phyloP scores from a whole-genome alignment of 2,113 vertebrate genomes.

The Propithecus coquereli region DNA sequence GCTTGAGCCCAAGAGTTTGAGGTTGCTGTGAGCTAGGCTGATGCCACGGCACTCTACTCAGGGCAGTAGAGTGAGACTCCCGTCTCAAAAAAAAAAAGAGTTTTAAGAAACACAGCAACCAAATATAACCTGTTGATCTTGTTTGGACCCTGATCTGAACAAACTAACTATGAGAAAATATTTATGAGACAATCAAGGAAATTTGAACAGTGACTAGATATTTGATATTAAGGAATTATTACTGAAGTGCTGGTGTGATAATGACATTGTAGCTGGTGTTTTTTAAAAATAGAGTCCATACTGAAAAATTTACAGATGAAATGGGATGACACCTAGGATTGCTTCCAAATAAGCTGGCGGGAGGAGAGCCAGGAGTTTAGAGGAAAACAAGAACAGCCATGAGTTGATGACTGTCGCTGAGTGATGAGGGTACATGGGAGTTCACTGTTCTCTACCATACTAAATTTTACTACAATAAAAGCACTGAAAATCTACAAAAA shows the following conservation, averaged over 20 bases:
- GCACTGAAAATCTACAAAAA: background rate
- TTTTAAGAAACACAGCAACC: slow-evolving; percentile 34
- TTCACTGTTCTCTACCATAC: background rate
- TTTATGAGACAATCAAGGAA: background rate
- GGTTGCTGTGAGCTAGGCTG: too few species aligned
- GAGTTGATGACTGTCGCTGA: background rate
- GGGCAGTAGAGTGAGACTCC: too few species aligned
- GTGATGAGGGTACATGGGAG: background rate
- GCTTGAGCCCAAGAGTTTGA: too few species aligned
- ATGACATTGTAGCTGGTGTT: background rate
- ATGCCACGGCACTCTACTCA: too few species aligned
- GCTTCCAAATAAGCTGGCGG: background rate
- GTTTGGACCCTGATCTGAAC: background rate
- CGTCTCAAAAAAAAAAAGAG: too few species aligned
- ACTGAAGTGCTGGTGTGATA: background rate
- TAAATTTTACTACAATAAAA: background rate
- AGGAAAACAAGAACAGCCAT: background rate
- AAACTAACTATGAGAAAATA: background rate
- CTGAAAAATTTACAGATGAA: background rate
- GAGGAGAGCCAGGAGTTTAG: background rate
- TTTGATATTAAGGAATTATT: background rate
- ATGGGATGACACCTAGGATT: background rate
- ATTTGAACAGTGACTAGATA: background rate
- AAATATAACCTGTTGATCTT: slow-evolving; percentile 22
- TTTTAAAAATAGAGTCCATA: background rate